phyloP scores from a whole-genome alignment of 2,888 invertebrate genomes.

The Zootermopsis nevadensis region DNA sequence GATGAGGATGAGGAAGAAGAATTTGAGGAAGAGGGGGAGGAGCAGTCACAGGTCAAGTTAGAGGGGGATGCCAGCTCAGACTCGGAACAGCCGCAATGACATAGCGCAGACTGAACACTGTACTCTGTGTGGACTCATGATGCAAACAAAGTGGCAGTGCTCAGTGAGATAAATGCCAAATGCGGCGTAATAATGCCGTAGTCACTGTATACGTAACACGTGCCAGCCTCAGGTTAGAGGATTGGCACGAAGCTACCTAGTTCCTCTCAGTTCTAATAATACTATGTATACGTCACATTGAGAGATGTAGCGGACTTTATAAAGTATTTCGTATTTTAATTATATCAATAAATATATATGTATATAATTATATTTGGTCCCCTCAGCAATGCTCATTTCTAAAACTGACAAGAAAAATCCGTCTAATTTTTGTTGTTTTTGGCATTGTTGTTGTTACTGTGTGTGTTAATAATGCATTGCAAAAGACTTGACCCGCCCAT shows the following conservation, averaged over 20 bases:
- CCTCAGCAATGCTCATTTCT: conserved; percentile 26
- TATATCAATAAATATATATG: conserved; percentile 15
- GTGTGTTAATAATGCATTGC: conserved; percentile 15
- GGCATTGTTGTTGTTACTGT: conserved; percentile 18
- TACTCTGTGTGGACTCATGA: conserved; percentile 2
- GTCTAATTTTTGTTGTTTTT: conserved; percentile 27
- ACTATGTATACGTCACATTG: conserved; percentile 24
- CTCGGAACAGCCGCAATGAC: conserved; percentile 31
- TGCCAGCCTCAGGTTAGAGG: not conserved
- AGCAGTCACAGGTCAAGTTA: conserved; percentile 14
- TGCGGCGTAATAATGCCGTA: conserved; percentile 10
- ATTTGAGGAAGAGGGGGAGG: conserved; percentile 38
- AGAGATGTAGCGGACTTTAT: conserved; percentile 26
- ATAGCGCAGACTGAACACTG: conserved; percentile 19
- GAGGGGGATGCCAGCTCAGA: conserved; percentile 35
- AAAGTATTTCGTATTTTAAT: conserved; percentile 38
- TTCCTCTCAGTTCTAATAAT: conserved; percentile 13
- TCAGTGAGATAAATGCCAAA: not conserved
- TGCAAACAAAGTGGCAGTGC: not conserved
- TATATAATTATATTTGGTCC: conserved; percentile 19
- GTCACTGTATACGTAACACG: conserved; percentile 28
- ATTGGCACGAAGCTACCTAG: not conserved
- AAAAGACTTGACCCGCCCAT: conserved; percentile 38
- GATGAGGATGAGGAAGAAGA: conserved; percentile 51
- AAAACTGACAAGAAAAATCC: conserved; percentile 29